phyloP scores from a whole-genome alignment of 2,888 invertebrate species.

The Cryptus armator region DNA sequence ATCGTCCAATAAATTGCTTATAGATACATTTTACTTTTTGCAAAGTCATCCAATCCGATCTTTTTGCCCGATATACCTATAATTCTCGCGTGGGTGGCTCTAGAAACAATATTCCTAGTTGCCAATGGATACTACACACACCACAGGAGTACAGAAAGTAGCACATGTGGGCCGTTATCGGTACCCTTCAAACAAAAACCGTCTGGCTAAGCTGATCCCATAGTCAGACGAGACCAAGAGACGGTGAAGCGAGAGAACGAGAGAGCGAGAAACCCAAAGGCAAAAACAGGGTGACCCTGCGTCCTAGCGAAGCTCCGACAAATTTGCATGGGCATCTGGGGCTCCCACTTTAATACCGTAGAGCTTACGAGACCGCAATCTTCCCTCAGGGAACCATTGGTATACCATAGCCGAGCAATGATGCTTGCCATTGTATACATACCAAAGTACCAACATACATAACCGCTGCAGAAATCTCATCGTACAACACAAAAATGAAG shows the following conservation, averaged over 20 bases:
- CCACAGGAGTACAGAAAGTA: conserved; percentile 2
- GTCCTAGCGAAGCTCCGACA: conserved; percentile 34
- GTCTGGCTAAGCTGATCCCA: not conserved
- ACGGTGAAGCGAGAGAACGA: not conserved
- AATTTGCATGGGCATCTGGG: conserved; percentile 52
- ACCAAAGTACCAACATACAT: not conserved
- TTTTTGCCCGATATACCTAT: conserved; percentile 1
- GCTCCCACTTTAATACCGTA: conserved; percentile 27
- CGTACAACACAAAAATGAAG: not conserved
- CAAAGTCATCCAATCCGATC: conserved; percentile 9
- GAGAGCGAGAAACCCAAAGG: not conserved
- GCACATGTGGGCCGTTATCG: not conserved
- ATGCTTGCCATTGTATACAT: conserved; percentile 1
- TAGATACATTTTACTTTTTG: conserved; percentile 30
- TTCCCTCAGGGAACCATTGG: not conserved
- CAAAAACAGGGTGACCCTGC: conserved; percentile 33
- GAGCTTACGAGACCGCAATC: conserved; percentile 11
- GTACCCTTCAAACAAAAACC: not conserved
- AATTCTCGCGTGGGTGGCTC: conserved; percentile 3
- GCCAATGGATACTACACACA: conserved; percentile 11
- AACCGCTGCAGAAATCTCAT: not conserved
- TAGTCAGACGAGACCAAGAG: not conserved
- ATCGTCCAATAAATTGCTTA: conserved; percentile 37
- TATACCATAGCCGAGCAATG: not conserved
- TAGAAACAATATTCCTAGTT: conserved; percentile 44